Evolutionary conservation across 2,888 invertebrate species (phyloP).

Genomic region (Leucoptera coffeella): DNA sequence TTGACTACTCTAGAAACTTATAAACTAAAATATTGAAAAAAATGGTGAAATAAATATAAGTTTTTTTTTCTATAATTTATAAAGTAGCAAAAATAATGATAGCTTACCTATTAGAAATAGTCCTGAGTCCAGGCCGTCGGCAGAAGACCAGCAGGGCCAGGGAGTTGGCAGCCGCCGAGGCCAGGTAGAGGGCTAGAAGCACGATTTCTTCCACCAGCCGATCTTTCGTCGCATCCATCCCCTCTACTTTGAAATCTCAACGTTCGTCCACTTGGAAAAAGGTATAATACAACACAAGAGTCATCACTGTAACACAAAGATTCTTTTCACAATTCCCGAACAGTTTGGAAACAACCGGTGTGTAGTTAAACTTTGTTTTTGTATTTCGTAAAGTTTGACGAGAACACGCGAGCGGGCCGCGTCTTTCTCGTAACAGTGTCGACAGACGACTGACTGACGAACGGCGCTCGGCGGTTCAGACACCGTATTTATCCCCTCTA

Average conservation of each 20-base stretch:
- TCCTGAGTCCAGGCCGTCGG: slow-evolving; percentile 64
- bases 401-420: slow-evolving; percentile 44
- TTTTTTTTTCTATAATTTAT: no score
- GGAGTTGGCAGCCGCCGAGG: slow-evolving; percentile 66
- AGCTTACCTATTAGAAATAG: slow-evolving; percentile 75
- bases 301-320: slow-evolving; percentile 35
- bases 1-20: no score
- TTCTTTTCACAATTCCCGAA: background rate
- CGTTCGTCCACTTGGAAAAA: slow-evolving; percentile 41
- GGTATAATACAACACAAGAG: slow-evolving; percentile 28
- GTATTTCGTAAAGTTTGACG: slow-evolving; percentile 29
- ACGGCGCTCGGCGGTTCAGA: slow-evolving; percentile 8
- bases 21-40: no score
- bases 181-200: slow-evolving; percentile 50
- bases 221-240: slow-evolving; percentile 41
- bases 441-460: slow-evolving; percentile 29
- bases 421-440: slow-evolving; percentile 44
- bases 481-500: no score
- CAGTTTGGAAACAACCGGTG: background rate
- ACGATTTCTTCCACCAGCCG: slow-evolving; percentile 42
- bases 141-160: slow-evolving; percentile 69
- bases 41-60: no score
- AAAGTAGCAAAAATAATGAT: no score
- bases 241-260: slow-evolving; percentile 20
- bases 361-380: background rate